A percentile compares a stretch with the other conserved stretches of the same genome.
Conservation (phyloP, 2,797 vertebrate genomes). For the Argyrosomus regius region DNA sequence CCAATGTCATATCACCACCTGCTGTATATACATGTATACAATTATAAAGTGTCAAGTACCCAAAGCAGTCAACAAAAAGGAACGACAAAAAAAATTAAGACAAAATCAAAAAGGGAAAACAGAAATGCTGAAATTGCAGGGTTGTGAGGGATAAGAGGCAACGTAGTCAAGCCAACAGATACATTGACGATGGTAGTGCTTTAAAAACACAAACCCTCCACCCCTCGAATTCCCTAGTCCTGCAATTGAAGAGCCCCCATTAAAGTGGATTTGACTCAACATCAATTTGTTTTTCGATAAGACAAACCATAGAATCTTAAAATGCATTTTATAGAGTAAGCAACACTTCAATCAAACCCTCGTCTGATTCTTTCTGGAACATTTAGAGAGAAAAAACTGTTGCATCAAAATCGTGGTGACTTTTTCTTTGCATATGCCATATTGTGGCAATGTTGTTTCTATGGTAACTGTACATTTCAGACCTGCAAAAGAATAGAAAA, state of each 20-base stretch:
- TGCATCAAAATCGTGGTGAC: slow-evolving; percentile 82
- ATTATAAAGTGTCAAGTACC: slow-evolving; percentile 92
- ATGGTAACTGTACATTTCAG: slow-evolving; percentile 88
- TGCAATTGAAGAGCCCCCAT: slow-evolving; percentile 78
- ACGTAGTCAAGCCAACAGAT: slow-evolving; percentile 79
- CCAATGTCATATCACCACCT: slow-evolving; percentile 83
- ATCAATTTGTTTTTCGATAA: slow-evolving; percentile 74
- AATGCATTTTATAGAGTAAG: slow-evolving; percentile 82
- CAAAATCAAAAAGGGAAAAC: slow-evolving; percentile 77
- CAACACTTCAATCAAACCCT: slow-evolving; percentile 88
- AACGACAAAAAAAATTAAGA: slow-evolving; percentile 79
- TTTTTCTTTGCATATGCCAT: slow-evolving; percentile 85
- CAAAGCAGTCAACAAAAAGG: slow-evolving; percentile 86
- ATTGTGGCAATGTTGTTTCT: slow-evolving; percentile 86
- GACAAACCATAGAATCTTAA: slow-evolving; percentile 76
- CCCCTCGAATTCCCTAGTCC: slow-evolving; percentile 71
- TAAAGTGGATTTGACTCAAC: slow-evolving; percentile 82
- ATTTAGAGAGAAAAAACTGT: slow-evolving; percentile 80
- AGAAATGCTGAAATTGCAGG: slow-evolving; percentile 81
- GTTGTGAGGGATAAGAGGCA: slow-evolving; percentile 80
- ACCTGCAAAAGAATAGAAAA: slow-evolving; percentile 86
- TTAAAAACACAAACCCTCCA: slow-evolving; percentile 83
- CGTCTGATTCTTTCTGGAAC: slow-evolving; percentile 87
- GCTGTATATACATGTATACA: slow-evolving; percentile 87
- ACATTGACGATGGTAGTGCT: slow-evolving; percentile 85